phyloP scores from a whole-genome alignment of 2,888 invertebrate genomes.

The Ariolimax columbianus region DNA sequence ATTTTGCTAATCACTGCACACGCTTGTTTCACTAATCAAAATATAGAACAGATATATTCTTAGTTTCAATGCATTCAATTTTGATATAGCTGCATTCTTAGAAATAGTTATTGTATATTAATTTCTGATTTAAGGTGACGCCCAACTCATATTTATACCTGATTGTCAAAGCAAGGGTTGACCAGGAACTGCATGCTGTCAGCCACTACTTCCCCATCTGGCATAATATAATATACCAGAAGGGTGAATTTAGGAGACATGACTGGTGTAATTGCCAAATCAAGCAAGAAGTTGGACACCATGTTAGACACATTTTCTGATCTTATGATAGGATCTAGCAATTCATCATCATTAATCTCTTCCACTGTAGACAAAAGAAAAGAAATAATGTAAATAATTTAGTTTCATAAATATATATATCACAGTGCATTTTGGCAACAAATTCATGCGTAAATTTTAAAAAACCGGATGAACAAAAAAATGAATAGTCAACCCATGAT shows the following conservation, averaged over 20 bases:
- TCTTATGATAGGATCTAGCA: constrained; percentile 36
- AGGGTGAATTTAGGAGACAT: constrained; percentile 73
- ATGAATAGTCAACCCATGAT: no score
- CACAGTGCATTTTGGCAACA: not conserved
- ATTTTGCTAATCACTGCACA: no score
- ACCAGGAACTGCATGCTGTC: constrained; percentile 82
- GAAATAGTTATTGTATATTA: not conserved
- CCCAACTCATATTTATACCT: constrained; percentile 78
- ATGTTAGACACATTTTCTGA: constrained; percentile 49
- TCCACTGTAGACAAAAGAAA: constrained; percentile 5
- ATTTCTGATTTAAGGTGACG: not conserved
- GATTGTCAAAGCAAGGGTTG: constrained; percentile 82
- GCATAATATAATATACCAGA: constrained; percentile 82
- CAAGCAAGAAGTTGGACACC: constrained; percentile 58
- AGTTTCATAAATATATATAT: not conserved
- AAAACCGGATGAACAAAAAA: no score
- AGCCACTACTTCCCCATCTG: constrained; percentile 82
- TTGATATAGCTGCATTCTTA: no score
- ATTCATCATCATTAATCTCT: not conserved
- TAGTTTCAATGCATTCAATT: no score
- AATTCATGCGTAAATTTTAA: not conserved
- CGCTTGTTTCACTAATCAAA: no score
- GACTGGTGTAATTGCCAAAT: constrained; percentile 57
- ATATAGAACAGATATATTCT: no score
- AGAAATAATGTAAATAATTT: not conserved